These are phyloP conservation scores for Achlya flavicornis DNA, from an alignment of 2,888 invertebrate genomes.

Conservation along the genomic window DNA sequence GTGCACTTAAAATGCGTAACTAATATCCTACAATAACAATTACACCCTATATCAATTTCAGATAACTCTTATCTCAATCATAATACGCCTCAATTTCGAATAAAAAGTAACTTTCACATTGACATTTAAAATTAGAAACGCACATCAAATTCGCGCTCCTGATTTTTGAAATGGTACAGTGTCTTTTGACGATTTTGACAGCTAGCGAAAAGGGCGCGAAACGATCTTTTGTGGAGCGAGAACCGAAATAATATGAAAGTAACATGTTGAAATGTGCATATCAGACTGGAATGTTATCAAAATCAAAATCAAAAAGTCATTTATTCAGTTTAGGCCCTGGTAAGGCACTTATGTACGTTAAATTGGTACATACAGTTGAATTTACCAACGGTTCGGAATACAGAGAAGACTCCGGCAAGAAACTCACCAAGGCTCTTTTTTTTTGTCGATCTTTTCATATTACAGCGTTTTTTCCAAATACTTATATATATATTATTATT, in stretches of 20 bases:
- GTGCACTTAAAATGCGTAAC: constrained; percentile 63
- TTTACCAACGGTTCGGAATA: too few species aligned
- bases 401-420: too few species aligned
- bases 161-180: constrained; percentile 52
- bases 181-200: constrained; percentile 63
- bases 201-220: constrained; percentile 23
- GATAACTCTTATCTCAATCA: constrained; percentile 4
- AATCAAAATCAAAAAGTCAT: too few species aligned
- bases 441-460: too few species aligned
- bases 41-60: constrained; percentile 3
- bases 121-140: constrained; percentile 22
- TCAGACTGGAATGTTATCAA: too few species aligned
- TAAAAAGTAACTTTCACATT: constrained; percentile 4
- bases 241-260: constrained; percentile 19
- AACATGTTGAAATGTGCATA: too few species aligned
- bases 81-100: constrained; percentile 3
- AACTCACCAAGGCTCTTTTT: too few species aligned
- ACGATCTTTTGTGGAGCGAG: constrained; percentile 23
- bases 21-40: constrained; percentile 31
- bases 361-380: too few species aligned
- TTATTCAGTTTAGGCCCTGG: too few species aligned
- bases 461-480: too few species aligned
- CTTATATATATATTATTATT: too few species aligned
- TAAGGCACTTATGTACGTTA: too few species aligned
- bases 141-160: constrained; percentile 31